phyloP scores from a whole-genome alignment of 2,113 vertebrate genomes.

The Azemiops feae region DNA sequence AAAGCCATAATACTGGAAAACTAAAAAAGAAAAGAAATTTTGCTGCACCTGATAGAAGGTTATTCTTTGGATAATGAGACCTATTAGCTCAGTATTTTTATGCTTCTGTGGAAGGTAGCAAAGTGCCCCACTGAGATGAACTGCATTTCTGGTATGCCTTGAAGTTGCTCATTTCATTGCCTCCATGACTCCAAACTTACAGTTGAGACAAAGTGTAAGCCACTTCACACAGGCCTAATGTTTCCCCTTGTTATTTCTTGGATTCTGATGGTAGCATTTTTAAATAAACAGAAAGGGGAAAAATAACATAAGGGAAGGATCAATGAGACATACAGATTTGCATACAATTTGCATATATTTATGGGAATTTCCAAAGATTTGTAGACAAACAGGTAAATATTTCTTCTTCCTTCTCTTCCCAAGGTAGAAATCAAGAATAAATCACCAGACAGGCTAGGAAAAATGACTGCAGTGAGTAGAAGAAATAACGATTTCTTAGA shows the following conservation, averaged over 20 bases:
- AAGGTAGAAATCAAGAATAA: not conserved
- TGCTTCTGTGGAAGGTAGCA: not conserved
- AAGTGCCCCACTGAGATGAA: not conserved
- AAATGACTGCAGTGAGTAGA: not conserved
- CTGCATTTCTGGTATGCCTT: not conserved
- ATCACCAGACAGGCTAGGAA: not conserved
- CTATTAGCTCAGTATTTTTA: not conserved
- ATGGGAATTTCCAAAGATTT: not conserved
- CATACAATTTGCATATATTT: not conserved
- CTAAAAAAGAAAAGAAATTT: not conserved
- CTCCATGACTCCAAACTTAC: not conserved
- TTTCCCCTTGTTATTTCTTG: not conserved
- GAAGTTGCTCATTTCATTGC: not conserved
- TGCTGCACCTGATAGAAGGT: not conserved
- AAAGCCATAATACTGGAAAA: not conserved
- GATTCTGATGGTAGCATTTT: not conserved
- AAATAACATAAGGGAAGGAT: not conserved
- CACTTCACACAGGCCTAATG: not conserved
- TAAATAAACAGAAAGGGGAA: too few species aligned
- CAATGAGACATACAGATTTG: not conserved
- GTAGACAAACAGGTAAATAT: not conserved
- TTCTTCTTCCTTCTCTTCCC: not conserved
- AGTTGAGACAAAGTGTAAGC: conserved; percentile 22
- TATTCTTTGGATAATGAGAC: not conserved
- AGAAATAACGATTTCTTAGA: not conserved